phyloP scores from a whole-genome alignment of 1,140 invertebrate species.

The Megalopta genalis region DNA sequence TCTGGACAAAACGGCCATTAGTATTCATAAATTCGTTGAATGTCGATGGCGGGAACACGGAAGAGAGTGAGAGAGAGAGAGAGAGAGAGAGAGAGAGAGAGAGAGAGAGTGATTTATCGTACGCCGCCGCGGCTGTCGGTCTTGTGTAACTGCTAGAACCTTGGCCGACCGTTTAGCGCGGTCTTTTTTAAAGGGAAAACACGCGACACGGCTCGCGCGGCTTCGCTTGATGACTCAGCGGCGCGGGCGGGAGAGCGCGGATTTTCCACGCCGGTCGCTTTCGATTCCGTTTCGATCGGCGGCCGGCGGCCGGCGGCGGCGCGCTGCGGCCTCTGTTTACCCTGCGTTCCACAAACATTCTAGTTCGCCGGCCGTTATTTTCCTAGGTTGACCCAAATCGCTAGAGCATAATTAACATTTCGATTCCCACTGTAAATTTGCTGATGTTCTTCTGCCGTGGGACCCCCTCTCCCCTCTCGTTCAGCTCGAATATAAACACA shows the following conservation, averaged over 20 bases:
- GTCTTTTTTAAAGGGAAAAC: too few relatives aligned
- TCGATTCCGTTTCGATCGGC: slow-evolving; percentile 29
- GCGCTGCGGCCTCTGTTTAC: slow-evolving; percentile 17
- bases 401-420: slow-evolving; percentile 60
- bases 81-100: too few relatives aligned
- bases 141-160: too few relatives aligned
- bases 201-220: too few relatives aligned
- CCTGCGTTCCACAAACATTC: slow-evolving; percentile 32
- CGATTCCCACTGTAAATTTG: slow-evolving; percentile 55
- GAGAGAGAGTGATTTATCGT: too few relatives aligned
- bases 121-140: too few relatives aligned
- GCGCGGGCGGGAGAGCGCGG: background rate
- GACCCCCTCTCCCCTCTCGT: background rate
- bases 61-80: too few relatives aligned
- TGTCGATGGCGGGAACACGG: too few relatives aligned
- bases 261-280: background rate
- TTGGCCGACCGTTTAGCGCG: too few relatives aligned
- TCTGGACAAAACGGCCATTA: slow-evolving; percentile 31
- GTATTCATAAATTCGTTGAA: slow-evolving; percentile 14
- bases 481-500: background rate
- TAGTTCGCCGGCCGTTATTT: slow-evolving; percentile 27
- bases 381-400: slow-evolving; percentile 45
- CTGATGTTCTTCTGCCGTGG: slow-evolving; percentile 30
- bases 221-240: too few relatives aligned
- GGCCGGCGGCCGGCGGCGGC: too few relatives aligned